These are phyloP conservation scores for Theretra japonica DNA, from an alignment of 2,888 invertebrate species.

Conservation along the genomic window DNA sequence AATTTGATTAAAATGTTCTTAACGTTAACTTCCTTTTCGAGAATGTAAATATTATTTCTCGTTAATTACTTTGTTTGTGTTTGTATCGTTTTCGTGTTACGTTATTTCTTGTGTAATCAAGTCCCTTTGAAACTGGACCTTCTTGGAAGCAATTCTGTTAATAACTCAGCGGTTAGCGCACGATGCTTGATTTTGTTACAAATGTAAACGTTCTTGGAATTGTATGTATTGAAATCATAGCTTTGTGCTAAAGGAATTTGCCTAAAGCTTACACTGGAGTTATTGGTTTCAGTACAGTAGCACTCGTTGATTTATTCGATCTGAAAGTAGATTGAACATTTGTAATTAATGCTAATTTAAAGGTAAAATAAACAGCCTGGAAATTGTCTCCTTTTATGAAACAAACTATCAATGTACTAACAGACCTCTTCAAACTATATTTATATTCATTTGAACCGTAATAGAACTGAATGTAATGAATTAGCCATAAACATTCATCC, in stretches of 20 bases:
- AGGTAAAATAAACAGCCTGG: no score
- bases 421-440: not conserved
- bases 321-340: no score
- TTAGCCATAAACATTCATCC: not conserved
- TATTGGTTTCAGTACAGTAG: no score
- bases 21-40: conserved; percentile 11
- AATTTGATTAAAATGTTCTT: not conserved
- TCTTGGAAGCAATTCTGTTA: conserved; percentile 22
- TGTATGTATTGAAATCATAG: not conserved
- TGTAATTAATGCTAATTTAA: no score
- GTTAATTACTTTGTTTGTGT: conserved; percentile 17
- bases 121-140: conserved; percentile 16
- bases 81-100: conserved; percentile 7
- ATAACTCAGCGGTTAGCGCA: not conserved
- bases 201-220: conserved; percentile 10
- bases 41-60: conserved; percentile 6
- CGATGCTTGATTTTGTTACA: not conserved
- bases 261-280: not conserved
- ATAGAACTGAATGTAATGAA: not conserved
- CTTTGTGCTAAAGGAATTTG: not conserved
- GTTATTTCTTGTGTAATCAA: conserved; percentile 13
- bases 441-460: not conserved
- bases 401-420: not conserved
- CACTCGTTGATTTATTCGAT: no score
- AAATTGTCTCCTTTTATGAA: no score